Base-by-base conservation (phyloP, 2,797 vertebrate genomes). In the Amphiprion clarkii region DNA sequence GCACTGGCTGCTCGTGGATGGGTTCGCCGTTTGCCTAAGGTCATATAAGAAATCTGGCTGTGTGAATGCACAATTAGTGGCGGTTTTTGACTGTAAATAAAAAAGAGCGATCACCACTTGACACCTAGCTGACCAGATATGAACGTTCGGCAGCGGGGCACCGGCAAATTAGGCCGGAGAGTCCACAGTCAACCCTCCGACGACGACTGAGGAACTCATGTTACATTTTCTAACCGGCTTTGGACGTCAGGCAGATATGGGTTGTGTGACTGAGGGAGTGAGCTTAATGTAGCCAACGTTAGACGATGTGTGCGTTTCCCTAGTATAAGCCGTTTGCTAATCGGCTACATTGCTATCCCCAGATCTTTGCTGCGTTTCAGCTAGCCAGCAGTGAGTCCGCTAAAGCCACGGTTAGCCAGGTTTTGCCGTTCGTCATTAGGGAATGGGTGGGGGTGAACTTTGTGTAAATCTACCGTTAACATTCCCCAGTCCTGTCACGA, bases 141-240 rank as follows among this genome's bases (percentile, higher is more conserved):
- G 73, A 76, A 57, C 66, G 76, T 67, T 54, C 40, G 79, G 75
- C 74, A 87, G 85, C 56, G 58, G 60, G 87, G 86, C 86, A 82
- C 92, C 90, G 91, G 89, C 72, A 85, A 79, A 69, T 78, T 83
- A 94, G 93, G 92, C 93, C 93, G 57, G 61, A 65, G 54, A 69
- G 44, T 21, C 66, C 25, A 55, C 31, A 6, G 27, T 25, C 21
- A 51, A 36, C 60, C 49, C 67, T 2, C 39, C 23, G 11, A 21
- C 25, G 10, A 49, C 4, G 0, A 29, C 13, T 2, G 2, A 1
- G 10, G 9, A 52, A 2, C 33, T 0, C 0, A 0, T 10, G 14
- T 5, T 27, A n/a, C 0, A 1, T 57, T 6, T 8, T 49, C 17
- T 1, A 14, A 9, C 4, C 13, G 53, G 5, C 12, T 8, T 0